Base-by-base conservation (phyloP, 2,113 vertebrate species). In the Callaeas wilsoni region DNA sequence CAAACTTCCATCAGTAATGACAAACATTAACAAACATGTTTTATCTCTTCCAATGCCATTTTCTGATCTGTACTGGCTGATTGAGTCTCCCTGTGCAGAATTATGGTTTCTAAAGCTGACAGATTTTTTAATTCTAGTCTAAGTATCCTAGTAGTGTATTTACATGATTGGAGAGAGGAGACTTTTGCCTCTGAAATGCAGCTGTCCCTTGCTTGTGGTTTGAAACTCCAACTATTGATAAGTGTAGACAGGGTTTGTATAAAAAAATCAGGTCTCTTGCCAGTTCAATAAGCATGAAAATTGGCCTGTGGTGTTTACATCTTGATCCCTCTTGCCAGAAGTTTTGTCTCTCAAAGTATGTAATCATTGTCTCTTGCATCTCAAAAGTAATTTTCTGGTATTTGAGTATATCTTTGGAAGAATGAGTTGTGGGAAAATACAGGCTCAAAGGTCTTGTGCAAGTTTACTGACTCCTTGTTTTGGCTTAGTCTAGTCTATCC, bases 51-150 rank as follows among this genome's bases (percentile, higher is more conserved):
- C 0, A 2, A 18, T 90, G 63, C 62, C 2, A 0, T 67, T 22
- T 74, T 63, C 55, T 69, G 25, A 49, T 41, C n/a, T 0, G 0
- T 25, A 9, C 16, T 3, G 12, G 32, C 19, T 70, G 62, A 10
- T 23, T 0, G 0, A 26, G n/a, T 26, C 44, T 79, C 71, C 35
- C 11, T 46, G 73, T 0, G 1, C 46, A 86, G 57, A 80, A 25
- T 18, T 53, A 29, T 0, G 0, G 13, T 64, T 81, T 79, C 52
- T 63, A 32, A 84, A 76, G 57, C 44, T 13, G 4, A 16, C 18
- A 21, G 35, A 18, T 49, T 39, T 78, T 56, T 62, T 85, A 6
- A 46, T 79, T 59, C 49, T 44, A 15, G 30, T 50, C 44, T 16
- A 35, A 75, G 60, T 64, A 35, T 78, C 30, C 42, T 42, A n/a